Base-by-base conservation (phyloP, 2,888 invertebrate species). In the Deilephila porcellus region DNA sequence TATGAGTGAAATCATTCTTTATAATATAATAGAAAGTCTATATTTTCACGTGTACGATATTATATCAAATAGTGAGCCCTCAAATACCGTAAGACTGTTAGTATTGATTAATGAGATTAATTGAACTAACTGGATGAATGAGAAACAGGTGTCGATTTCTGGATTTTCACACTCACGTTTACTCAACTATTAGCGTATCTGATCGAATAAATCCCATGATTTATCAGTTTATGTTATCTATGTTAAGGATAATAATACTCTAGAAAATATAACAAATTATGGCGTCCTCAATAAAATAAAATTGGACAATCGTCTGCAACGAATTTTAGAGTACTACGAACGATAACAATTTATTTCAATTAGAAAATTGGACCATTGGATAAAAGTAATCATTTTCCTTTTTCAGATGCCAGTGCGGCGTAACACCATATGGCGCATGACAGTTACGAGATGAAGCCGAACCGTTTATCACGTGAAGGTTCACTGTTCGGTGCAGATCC, bases 381-480 rank as follows among this genome's bases (percentile, higher is more conserved):
- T 81, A 82, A 83, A 82, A 79, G 76, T 74, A 72, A 77, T 78
- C 76, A 82, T 82, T 81, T 85, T 70, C 84, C 75, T 73, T 81
- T 94, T 93, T 72, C 93, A 94, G 94, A 94, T 93, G 90, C 86
- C 88, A 90, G 87, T 96, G 82, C 75, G 86, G 88, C 75, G 82
- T 81, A 82, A 86, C 83, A 82, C 86, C 83, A 80, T 83, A 94
- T 94, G 94, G 88, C 91, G 79, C 89, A 89, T 74, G 92, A 94
- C 85, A 91, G 86, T 82, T 93, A 93, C 90, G 95, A 95, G 87
- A 93, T 95, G 94, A 91, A 91, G 81, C 81, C 87, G 67, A 91
- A 90, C 77, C 87, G 88, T 73, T 79, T 93, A 74, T 88, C 91
- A 56, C 89, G 95, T 17, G 94, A 93, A 37, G 86, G 90, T 29